Conservation (phyloP, 2,797 vertebrate species). For the Lepilemur septentrionalis region DNA sequence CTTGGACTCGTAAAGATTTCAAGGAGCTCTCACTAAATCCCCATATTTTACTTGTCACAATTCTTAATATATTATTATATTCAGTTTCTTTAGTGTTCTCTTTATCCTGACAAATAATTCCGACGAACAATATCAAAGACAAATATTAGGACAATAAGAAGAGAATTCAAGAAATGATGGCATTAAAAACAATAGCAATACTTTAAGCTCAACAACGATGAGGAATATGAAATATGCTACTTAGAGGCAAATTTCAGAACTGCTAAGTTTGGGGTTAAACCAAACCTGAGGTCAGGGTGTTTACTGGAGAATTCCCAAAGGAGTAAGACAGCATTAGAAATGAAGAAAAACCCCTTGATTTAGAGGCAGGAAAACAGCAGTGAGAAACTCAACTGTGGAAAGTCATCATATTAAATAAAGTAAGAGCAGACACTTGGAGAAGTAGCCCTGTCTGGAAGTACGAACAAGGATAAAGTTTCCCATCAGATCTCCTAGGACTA, state of each 20-base stretch:
- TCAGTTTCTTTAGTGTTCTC: slow-evolving; percentile 4
- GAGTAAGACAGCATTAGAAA: not conserved
- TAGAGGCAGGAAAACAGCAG: not conserved
- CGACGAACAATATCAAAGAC: not conserved
- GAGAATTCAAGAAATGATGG: not conserved
- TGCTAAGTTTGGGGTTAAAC: not conserved
- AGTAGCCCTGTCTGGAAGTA: not conserved
- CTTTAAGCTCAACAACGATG: not conserved
- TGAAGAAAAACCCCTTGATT: not conserved
- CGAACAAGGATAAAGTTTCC: not conserved
- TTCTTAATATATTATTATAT: not conserved
- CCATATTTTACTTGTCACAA: not conserved
- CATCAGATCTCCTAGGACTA: not conserved
- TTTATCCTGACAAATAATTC: slow-evolving; percentile 28
- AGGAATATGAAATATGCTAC: not conserved
- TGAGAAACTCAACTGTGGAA: not conserved
- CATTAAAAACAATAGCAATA: not conserved
- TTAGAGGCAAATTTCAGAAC: not conserved
- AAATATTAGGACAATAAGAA: not conserved
- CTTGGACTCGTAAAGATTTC: not conserved
- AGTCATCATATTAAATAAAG: not conserved
- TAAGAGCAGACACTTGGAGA: not conserved
- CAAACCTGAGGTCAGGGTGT: not conserved
- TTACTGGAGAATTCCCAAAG: not conserved
- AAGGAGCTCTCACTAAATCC: not conserved